Base-by-base conservation (phyloP, 37 sponge, comb jelly and placozoan genomes). In the Axinella damicornis region DNA sequence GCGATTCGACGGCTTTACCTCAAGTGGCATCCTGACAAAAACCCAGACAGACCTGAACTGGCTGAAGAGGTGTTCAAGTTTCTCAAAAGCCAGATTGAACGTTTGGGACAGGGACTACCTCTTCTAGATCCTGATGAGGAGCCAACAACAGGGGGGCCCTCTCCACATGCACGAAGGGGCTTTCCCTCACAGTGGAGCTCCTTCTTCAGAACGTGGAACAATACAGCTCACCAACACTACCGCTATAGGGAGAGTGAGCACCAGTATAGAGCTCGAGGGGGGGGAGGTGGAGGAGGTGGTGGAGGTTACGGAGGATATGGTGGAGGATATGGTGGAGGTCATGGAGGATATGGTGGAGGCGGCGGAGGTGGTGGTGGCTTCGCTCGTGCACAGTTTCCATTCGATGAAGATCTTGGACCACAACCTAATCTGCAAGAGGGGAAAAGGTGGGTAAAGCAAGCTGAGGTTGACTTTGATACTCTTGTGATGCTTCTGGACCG, bases 1-100 rank as follows among this genome's bases (percentile, higher is more conserved):
- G 85, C 90, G 9, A 30, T 90, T 24, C 33, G 34, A 1, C 83
- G 90, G 17, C 22, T 90, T 56, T 90, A 79, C 53, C 75, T 84
- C 25, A 78, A 73, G 57, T 84, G 74, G 64, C 90, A 90, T 73
- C 85, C 90, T n/a, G 90, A 84, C 65, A 84, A 79, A 39, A 88
- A 88, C 28, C 76, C 57, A 21, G 55, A 80, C 5, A 69, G 54
- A 52, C 55, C 41, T 20, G 54, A 69, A 2, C 30, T 80, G 21
- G 68, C 83, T 38, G 85, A 84, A 79, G 75, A 79, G 38, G 80
- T 80, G 19, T 90, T 84, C 61, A 78, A 78, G 54, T 90, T 74
- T 65, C 32, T 90, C 20, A n/a, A 66, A 53, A 53, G 16, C 11
- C 74, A 90, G 53, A 62, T 90, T 53, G 90, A 73, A 1, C 57